Base-by-base conservation (phyloP, 1,140 invertebrate genomes). In the Chelonus insularis region DNA sequence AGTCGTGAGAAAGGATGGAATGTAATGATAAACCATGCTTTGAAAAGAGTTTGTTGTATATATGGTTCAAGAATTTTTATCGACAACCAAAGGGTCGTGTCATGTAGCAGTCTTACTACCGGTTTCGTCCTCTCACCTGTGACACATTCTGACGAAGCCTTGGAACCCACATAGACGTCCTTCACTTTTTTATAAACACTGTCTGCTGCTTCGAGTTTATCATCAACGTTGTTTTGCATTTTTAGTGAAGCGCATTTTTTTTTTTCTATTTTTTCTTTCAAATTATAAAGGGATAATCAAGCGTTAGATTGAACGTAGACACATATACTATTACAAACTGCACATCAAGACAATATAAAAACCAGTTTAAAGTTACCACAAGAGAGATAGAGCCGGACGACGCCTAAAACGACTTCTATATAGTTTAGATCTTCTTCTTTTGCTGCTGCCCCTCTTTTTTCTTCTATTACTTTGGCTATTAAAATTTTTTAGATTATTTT, bases 91-190 rank as follows among this genome's bases (percentile, higher is more conserved):
- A n/a, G 36, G 29, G 34, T 23, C 29, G 52, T 34, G 52, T 55
- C 52, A 55, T 55, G 34, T 36, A 55, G 20, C 36, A 55, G 34
- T 55, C 14, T 36, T 14, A 16, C 48, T 36, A 51, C 52, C 52
- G 52, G 52, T 55, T 55, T 41, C 39, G 8, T 36, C n/a, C 16
- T 55, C 32, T 32, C 50, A 52, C 32, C 50, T 36, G 50, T 21
- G 50, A 52, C 45, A 48, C 21, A 48, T 29, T 48, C 45, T 25
- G 20, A 29, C 5, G 45, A 29, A 48, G 45, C 45, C 45, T 48
- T 29, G 18, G 18, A 48, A 25, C 18, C 11, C 20, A 9, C 20
- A 23, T 9, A 48, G 23, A 48, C 45, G 23, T 48, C 45, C 45
- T 25, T 48, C 23, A 48, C 45, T 29, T 23, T 48, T 43, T 43